Evolutionary conservation across 35 echinoderm and acorn worm genomes (phyloP).

Genomic region (Ophioderma brevispina): DNA sequence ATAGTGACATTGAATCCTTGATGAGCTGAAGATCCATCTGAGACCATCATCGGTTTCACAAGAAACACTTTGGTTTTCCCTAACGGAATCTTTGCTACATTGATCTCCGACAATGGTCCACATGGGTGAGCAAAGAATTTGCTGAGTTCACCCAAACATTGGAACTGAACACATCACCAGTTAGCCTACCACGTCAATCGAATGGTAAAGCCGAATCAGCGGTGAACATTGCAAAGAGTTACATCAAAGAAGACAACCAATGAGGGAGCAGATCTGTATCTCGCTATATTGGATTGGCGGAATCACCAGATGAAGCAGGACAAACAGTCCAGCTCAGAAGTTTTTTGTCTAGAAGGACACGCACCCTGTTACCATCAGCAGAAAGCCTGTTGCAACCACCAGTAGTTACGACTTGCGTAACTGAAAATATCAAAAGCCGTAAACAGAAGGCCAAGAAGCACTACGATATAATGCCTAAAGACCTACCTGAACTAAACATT

Average conservation of each 20-base stretch:
- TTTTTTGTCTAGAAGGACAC: too few relatives aligned
- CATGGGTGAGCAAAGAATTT: conserved; percentile 53
- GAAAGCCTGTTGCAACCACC: too few relatives aligned
- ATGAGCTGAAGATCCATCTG: neutral
- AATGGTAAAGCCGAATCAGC: conserved; percentile 22
- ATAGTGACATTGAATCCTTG: too few relatives aligned
- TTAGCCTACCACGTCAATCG: conserved; percentile 32
- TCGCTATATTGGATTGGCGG: too few relatives aligned
- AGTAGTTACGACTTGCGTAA: too few relatives aligned
- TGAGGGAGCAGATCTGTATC: too few relatives aligned
- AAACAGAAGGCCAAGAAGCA: neutral
- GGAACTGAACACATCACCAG: conserved; percentile 38
- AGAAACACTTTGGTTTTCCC: neutral
- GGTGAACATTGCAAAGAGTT: neutral
- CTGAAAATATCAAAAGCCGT: too few relatives aligned
- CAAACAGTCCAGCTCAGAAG: too few relatives aligned
- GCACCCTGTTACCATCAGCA: too few relatives aligned
- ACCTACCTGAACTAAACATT: neutral
- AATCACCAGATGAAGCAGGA: too few relatives aligned
- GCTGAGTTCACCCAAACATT: conserved; percentile 21
- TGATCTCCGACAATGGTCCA: conserved; percentile 41
- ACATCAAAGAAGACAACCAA: too few relatives aligned
- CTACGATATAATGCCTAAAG: neutral
- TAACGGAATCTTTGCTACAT: neutral
- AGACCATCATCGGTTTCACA: neutral